Conservation (phyloP, 2,797 vertebrate genomes). For the Balearica regulorum region DNA sequence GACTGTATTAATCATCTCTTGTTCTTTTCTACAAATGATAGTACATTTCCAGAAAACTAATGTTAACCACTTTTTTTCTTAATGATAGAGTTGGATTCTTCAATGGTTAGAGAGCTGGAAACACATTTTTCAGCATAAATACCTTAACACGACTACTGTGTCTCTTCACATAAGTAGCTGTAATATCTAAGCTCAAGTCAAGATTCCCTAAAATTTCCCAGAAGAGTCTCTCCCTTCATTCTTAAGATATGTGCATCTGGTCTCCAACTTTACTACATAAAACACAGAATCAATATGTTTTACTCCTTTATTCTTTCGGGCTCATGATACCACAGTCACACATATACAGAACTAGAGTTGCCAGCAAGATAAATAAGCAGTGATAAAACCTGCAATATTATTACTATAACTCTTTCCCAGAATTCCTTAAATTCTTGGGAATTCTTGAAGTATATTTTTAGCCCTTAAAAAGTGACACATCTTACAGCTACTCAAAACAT, state of each 20-base stretch:
- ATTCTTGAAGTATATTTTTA: neutral
- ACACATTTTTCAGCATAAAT: constrained; percentile 24
- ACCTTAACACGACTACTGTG: neutral
- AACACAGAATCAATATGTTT: neutral
- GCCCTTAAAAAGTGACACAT: neutral
- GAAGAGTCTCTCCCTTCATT: neutral
- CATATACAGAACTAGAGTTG: neutral
- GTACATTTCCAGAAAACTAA: constrained; percentile 50
- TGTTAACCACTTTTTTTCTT: constrained; percentile 40
- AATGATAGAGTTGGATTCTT: constrained; percentile 39
- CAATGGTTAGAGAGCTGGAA: neutral
- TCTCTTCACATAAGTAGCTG: neutral
- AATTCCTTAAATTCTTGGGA: neutral
- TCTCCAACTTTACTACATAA: neutral
- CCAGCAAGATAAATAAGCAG: neutral
- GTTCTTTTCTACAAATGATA: constrained; percentile 54
- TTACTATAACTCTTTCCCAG: neutral
- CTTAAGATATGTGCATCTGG: neutral
- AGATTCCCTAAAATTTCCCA: neutral
- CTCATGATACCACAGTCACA: neutral
- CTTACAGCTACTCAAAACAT: neutral
- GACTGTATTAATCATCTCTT: constrained; percentile 60
- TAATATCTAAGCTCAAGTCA: neutral
- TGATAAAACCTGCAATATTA: neutral
- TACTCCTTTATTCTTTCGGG: neutral